Evolutionary conservation across 2,888 invertebrate species (phyloP).

Genomic region (Drosophila kanekoi): DNA sequence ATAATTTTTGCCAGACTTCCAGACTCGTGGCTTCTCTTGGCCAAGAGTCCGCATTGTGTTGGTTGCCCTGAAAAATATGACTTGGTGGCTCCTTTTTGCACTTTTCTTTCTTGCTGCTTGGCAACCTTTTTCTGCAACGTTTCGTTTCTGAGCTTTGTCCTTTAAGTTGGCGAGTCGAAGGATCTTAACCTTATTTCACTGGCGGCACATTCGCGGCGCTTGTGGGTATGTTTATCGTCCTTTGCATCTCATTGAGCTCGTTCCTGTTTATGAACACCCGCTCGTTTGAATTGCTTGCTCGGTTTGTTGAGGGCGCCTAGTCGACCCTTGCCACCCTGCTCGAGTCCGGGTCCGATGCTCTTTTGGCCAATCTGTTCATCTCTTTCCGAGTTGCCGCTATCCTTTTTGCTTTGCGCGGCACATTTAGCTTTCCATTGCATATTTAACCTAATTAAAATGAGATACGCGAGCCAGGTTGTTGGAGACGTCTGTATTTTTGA

Average conservation of each 20-base stretch:
- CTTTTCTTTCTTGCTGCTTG: constrained; percentile 27
- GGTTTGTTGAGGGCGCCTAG: constrained; percentile 28
- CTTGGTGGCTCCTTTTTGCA: constrained; percentile 57
- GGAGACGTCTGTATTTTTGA: constrained; percentile 52
- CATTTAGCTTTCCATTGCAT: constrained; percentile 69
- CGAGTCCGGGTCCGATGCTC: not conserved
- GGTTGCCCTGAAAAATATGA: constrained; percentile 63
- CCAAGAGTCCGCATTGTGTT: constrained; percentile 20
- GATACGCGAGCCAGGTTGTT: constrained; percentile 61
- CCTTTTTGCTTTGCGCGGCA: constrained; percentile 42
- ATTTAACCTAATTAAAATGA: constrained; percentile 79
- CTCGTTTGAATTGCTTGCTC: constrained; percentile 36
- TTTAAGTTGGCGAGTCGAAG: constrained; percentile 47
- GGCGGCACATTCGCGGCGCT: constrained; percentile 56
- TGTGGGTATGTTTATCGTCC: constrained; percentile 74
- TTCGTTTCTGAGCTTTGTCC: constrained; percentile 39
- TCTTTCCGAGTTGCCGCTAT: constrained; percentile 20
- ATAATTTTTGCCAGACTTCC: constrained; percentile 54
- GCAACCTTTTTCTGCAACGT: constrained; percentile 52
- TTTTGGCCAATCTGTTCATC: constrained; percentile 38
- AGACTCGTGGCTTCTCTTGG: constrained; percentile 23
- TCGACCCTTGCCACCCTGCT: constrained; percentile 23
- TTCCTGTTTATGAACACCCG: constrained; percentile 55
- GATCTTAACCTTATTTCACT: constrained; percentile 68
- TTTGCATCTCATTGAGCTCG: constrained; percentile 80